Evolutionary conservation across 2,888 invertebrate species (phyloP), one percentile per base, ranked within the genome.

Genomic region (Latrodectus hesperus): DNA sequence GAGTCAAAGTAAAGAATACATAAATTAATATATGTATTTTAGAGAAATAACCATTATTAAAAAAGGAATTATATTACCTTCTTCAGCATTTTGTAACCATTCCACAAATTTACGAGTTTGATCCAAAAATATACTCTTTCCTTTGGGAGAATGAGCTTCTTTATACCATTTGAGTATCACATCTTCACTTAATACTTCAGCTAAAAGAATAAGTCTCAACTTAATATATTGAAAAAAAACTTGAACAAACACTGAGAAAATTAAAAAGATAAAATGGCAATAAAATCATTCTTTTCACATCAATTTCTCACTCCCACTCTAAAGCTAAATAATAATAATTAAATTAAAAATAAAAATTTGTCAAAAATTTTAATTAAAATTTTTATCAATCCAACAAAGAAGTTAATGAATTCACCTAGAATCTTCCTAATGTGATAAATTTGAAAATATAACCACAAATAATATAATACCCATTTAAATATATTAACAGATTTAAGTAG

Each of bases 71-170:
- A 60, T 60, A 9, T 16, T 91, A 93, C 94, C 96, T 93, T 98
- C 98, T 93, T 99, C 98, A 87, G 99, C 98, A 93, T 95, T 98
- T 93, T 98, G 96, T 90, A 99, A 94, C 98, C 98, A 99, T 93
- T 99, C 98, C 80, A 98, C 95, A 92, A 99, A 98, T 93, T 96
- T 96, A 93, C 97, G 97, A 97, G 98, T 98, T 94, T 99, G 98
- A 92, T 98, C 98, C 91, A 98, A 95, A 94, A 99, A 99, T 94
- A 98, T 96, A 94, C 97, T 96, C 94, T 98, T 98, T 91, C 99
- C 99, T 94, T 98, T 99, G 91, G 95, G 94, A 90, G 96, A 96
- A 94, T 97, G 98, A 90, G 96, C 95, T 91, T 98, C 97, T 93
- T 96, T 96, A 94, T 97, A 98, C 98, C 99, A 99, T 93, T 96